phyloP scores from a whole-genome alignment of 2,113 vertebrate species.

The Microtus ochrogaster region DNA sequence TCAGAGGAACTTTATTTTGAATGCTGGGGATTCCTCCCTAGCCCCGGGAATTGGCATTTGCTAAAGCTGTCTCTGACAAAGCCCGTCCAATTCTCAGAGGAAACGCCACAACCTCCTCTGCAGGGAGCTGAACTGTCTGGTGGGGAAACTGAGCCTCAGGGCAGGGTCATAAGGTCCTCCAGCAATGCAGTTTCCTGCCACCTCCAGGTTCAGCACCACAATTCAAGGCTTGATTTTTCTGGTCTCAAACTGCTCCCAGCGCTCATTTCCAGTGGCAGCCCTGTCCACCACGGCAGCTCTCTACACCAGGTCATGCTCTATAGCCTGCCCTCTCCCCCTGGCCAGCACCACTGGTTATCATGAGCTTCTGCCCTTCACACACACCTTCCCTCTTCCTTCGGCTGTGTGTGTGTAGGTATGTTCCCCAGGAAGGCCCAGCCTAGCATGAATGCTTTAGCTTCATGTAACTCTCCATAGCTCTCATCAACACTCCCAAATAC shows the following conservation, averaged over 20 bases:
- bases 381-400: neutral
- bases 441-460: neutral
- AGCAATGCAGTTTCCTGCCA: neutral
- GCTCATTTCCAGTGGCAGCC: neutral
- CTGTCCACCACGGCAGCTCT: neutral
- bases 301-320: neutral
- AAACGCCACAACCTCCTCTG: neutral
- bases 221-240: no score
- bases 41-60: neutral
- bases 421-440: neutral
- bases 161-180: neutral
- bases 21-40: neutral
- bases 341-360: neutral
- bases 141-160: neutral
- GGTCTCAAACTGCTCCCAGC: neutral
- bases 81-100: neutral
- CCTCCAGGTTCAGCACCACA: neutral
- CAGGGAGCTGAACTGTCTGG: neutral
- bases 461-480: neutral
- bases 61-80: neutral
- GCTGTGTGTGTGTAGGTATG: fast-evolving
- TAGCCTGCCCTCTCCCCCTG: neutral
- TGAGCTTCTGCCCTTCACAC: neutral
- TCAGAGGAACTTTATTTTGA: neutral
- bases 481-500: neutral